These are phyloP conservation scores for Microplitis demolitor DNA, from an alignment of 1,140 invertebrate species.

Conservation along the genomic window DNA sequence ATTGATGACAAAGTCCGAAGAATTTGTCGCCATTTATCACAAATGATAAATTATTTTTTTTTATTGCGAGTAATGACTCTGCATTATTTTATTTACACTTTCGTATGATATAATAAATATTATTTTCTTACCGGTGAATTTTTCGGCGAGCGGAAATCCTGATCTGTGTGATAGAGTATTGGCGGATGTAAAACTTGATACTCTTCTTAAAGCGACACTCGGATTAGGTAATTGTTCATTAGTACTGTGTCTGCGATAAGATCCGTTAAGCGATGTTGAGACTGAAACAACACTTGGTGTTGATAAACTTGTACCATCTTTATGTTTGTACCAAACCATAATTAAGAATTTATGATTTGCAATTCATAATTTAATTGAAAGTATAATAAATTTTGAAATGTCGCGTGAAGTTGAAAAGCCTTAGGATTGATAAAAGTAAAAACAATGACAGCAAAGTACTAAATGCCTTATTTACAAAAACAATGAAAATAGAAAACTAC, in stretches of 20 bases:
- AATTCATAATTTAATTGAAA: no score
- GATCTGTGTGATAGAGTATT: constrained; percentile 45
- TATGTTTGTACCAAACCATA: neutral
- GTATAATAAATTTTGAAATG: no score
- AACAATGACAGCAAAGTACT: neutral
- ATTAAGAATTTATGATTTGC: neutral
- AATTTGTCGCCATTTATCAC: neutral
- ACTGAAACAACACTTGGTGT: constrained; percentile 2
- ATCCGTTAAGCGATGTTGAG: neutral
- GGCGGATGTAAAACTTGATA: constrained; percentile 80
- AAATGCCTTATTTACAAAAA: no score
- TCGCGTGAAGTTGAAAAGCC: no score
- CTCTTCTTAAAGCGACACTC: constrained; percentile 78
- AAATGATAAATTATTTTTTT: neutral
- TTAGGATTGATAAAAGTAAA: neutral
- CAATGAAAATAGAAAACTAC: no score
- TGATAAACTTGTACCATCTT: neutral
- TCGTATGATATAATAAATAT: neutral
- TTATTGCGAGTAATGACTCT: neutral
- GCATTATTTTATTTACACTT: neutral
- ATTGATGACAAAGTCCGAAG: constrained; percentile 3
- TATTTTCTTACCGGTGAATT: constrained; percentile 79
- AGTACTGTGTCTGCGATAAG: constrained; percentile 55
- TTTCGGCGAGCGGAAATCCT: constrained; percentile 74
- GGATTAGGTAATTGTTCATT: constrained; percentile 61